phyloP scores from a whole-genome alignment of 2,113 vertebrate genomes.

The Ginglymostoma cirratum region DNA sequence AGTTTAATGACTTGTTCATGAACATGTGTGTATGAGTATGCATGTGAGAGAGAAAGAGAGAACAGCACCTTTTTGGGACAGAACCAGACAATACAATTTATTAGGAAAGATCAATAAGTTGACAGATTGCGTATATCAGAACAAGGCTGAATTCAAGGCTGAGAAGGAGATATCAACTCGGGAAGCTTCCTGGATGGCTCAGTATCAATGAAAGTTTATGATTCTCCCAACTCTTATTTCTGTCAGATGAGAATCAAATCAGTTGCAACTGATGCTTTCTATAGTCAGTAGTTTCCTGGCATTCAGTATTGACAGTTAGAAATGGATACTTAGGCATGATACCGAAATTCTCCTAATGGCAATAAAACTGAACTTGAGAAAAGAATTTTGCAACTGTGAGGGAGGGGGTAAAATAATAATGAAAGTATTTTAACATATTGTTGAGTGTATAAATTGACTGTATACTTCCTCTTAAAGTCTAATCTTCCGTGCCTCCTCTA shows the following conservation, averaged over 20 bases:
- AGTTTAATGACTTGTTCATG: neutral
- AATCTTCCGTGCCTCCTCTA: neutral
- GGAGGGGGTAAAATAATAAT: neutral
- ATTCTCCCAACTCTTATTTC: neutral
- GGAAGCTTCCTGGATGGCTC: neutral
- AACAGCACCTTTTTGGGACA: neutral
- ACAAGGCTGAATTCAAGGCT: neutral
- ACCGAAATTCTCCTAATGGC: neutral
- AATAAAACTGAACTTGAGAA: neutral
- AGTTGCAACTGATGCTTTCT: neutral
- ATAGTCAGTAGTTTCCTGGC: too few species aligned
- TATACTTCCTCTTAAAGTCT: neutral
- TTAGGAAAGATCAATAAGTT: neutral
- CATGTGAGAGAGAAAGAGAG: neutral
- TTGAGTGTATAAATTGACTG: neutral
- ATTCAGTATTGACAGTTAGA: neutral
- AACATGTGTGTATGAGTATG: too few species aligned
- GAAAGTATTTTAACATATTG: neutral
- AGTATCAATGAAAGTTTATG: neutral
- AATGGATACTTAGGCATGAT: neutral
- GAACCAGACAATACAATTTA: neutral
- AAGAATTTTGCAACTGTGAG: neutral
- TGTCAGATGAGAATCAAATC: neutral
- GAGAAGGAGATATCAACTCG: neutral
- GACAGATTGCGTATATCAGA: neutral